A percentile compares a stretch with the other conserved stretches of the same genome.
Evolutionary conservation across 2,113 vertebrate species (phyloP).

Genomic region (Castor canadensis): DNA sequence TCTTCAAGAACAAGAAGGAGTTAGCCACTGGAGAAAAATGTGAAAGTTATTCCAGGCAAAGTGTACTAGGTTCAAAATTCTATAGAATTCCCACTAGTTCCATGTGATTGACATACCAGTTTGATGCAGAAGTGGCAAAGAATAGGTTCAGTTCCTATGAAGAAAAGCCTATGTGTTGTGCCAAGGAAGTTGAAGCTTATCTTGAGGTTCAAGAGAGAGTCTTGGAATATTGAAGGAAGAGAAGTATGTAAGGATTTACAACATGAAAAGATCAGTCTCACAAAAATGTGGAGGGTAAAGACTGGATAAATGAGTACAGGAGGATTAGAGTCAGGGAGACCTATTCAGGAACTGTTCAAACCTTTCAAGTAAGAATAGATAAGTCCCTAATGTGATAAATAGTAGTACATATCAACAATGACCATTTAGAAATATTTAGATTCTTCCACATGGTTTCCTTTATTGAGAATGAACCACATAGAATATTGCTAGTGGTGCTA

Average conservation of each 20-base stretch:
- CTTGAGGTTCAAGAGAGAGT: neutral
- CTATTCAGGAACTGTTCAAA: neutral
- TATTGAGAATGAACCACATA: neutral
- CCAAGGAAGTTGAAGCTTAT: constrained; percentile 24
- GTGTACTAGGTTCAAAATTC: neutral
- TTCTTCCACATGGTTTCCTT: neutral
- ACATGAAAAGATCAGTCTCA: neutral
- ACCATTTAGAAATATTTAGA: neutral
- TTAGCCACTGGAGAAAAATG: neutral
- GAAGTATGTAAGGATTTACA: neutral
- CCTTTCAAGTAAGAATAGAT: neutral
- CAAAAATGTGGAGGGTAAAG: neutral
- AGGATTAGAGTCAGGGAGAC: neutral
- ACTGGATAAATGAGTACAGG: neutral
- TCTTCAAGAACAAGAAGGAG: neutral
- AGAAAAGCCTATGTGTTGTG: constrained; percentile 20
- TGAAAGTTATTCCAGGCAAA: neutral
- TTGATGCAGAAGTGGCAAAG: neutral
- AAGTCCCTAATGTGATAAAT: neutral
- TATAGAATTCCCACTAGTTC: neutral
- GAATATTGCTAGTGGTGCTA: neutral
- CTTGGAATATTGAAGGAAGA: neutral
- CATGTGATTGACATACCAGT: neutral
- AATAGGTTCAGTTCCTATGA: neutral
- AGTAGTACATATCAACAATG: neutral